Evolutionary conservation across 2,888 invertebrate species (phyloP).

Genomic region (Spodoptera littoralis): DNA sequence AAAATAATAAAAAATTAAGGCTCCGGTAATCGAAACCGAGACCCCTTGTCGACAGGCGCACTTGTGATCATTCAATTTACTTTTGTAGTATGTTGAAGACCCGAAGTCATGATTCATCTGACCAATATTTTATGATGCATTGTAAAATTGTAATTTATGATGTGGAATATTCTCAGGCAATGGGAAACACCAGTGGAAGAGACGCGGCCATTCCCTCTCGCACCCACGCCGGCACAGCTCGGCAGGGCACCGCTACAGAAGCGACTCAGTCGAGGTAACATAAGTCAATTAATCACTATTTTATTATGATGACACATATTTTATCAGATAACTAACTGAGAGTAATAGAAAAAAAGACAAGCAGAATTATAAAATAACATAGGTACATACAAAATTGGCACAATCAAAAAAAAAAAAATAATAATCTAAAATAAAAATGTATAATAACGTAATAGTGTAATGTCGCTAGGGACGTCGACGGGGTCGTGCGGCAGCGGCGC

Average conservation of each 20-base stretch:
- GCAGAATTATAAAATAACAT: no score
- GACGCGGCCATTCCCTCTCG: slow-evolving; percentile 91
- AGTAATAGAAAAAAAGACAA: no score
- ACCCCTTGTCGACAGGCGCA: no score
- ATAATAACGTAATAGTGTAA: neutral
- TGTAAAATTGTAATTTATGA: neutral
- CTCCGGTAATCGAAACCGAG: no score
- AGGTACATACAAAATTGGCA: no score
- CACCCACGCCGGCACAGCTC: slow-evolving; percentile 97
- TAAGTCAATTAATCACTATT: no score
- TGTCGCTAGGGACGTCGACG: slow-evolving; percentile 75
- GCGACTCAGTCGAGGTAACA: slow-evolving; percentile 93
- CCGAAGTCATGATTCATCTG: neutral
- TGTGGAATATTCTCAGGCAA: slow-evolving; percentile 64
- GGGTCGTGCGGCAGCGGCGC: slow-evolving; percentile 77
- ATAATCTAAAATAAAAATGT: no score
- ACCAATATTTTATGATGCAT: neutral
- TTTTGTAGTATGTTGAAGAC: no score
- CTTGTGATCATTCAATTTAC: no score
- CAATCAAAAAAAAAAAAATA: no score
- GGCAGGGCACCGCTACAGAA: slow-evolving; percentile 96
- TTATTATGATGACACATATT: neutral
- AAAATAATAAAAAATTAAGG: no score
- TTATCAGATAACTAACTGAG: no score
- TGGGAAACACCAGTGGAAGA: slow-evolving; percentile 80